Evolutionary conservation across 2,113 vertebrate genomes (phyloP).

Genomic region (Anguilla rostrata): DNA sequence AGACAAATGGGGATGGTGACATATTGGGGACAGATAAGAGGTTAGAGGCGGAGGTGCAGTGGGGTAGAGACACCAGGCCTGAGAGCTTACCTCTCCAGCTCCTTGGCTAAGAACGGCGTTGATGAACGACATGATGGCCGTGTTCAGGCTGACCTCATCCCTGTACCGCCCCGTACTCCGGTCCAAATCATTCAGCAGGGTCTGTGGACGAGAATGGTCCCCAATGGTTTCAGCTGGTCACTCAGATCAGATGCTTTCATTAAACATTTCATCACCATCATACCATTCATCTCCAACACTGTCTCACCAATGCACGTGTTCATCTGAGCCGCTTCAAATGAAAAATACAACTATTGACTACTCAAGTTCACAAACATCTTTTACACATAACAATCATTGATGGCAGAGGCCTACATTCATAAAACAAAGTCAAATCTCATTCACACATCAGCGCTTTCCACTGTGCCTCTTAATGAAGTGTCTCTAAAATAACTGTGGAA

Average conservation of each 20-base stretch:
- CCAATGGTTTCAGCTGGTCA: background rate
- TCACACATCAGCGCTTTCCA: background rate
- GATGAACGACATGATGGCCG: slow-evolving; percentile 98
- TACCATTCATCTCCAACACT: background rate
- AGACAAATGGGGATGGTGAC: too few species aligned
- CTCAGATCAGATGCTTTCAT: background rate
- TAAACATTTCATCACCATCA: background rate
- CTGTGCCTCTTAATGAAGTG: background rate
- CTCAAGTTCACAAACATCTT: background rate
- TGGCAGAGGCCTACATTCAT: background rate
- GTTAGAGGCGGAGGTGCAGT: background rate
- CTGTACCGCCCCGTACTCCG: slow-evolving; percentile 91
- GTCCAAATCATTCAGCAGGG: slow-evolving; percentile 92
- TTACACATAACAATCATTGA: background rate
- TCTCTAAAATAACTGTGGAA: background rate
- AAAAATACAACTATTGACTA: background rate
- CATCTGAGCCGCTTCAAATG: background rate
- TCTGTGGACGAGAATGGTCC: slow-evolving; percentile 63
- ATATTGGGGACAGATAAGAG: too few species aligned
- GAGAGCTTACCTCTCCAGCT: slow-evolving; percentile 86
- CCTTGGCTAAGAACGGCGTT: slow-evolving; percentile 96
- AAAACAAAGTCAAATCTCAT: background rate
- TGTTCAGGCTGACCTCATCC: slow-evolving; percentile 96
- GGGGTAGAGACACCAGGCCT: background rate
- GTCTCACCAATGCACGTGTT: background rate